Base-by-base conservation (phyloP, 2,888 invertebrate species). In the Eupithecia pulchellata region DNA sequence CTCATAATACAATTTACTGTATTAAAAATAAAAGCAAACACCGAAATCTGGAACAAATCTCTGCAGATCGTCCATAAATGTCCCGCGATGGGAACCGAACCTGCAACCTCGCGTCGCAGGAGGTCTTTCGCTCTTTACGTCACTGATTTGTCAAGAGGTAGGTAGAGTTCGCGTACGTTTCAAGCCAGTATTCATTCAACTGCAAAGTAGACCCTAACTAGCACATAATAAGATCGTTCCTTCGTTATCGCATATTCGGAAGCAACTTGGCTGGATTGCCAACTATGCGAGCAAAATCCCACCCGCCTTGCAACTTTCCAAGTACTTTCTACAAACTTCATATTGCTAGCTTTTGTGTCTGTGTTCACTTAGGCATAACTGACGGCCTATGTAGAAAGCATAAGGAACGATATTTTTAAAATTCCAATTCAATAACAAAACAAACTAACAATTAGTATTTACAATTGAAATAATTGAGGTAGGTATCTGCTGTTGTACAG, bases 211-310 rank as follows among this genome's bases (percentile, higher is more conserved):
- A 47, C 42, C 9, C 20, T 47, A 47, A 47, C 3, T 2, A 47
- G 42, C 42, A 47, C 20, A 47, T 2, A 47, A 47, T 47, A 47
- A 47, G 20, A 47, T 20, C 42, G 42, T 47, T 20, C 20, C 25
- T 61, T 62, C 25, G 55, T 62, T 61, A 69, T 65, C 64, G 58
- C 13, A 52, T 36, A 62, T 47, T 68, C 63, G 65, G 25, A 65
- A 77, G 72, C 68, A 71, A 69, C 76, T 76, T 77, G 71, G 64
- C 72, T 58, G 52, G 64, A 61, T 71, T 57, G 55, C 39, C 25
- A 68, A 71, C 68, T 68, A 68, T 47, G 65, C 64, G 42, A 42
- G 62, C 42, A 27, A 27, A 68, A 68, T 61, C 32, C 36, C 34
- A 57, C 67, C 39, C 61, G 64, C 57, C 57, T 58, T 36, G 39